Percentiles rank a stretch among this genome's conserved stretches.
These are phyloP conservation scores for Octonoba sinensis DNA, from an alignment of 2,888 invertebrate species.

Conservation along the genomic window DNA sequence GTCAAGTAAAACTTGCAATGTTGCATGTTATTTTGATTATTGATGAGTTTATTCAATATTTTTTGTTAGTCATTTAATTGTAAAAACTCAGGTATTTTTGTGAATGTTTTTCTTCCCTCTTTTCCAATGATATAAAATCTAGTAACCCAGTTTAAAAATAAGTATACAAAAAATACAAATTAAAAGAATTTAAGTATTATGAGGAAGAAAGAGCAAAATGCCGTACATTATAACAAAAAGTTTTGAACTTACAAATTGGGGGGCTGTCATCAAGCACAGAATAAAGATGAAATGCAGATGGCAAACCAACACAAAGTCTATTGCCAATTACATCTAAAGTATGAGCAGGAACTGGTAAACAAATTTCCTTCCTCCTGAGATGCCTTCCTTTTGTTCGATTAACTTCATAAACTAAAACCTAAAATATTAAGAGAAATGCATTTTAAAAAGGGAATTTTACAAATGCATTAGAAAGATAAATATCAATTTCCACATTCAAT, in stretches of 20 bases:
- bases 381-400: conserved; percentile 90
- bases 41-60: too few relatives aligned
- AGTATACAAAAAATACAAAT: too few relatives aligned
- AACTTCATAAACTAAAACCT: conserved; percentile 87
- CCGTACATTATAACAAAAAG: too few relatives aligned
- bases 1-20: too few relatives aligned
- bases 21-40: too few relatives aligned
- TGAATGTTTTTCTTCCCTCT: too few relatives aligned
- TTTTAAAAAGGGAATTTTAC: neutral
- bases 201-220: too few relatives aligned
- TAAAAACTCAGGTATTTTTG: too few relatives aligned
- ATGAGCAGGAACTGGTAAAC: conserved; percentile 86
- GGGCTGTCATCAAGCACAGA: conserved; percentile 60
- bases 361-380: conserved; percentile 88
- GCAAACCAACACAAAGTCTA: conserved; percentile 90
- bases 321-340: conserved; percentile 84
- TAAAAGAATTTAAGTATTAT: too few relatives aligned
- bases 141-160: too few relatives aligned
- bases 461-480: neutral
- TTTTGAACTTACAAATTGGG: conserved; percentile 50
- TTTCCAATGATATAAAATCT: too few relatives aligned
- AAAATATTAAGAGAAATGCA: neutral
- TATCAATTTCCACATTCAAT: neutral
- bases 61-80: too few relatives aligned
- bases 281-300: conserved; percentile 92